These are phyloP conservation scores for Taenaris catops DNA, from an alignment of 2,888 invertebrate genomes.

Conservation along the genomic window DNA sequence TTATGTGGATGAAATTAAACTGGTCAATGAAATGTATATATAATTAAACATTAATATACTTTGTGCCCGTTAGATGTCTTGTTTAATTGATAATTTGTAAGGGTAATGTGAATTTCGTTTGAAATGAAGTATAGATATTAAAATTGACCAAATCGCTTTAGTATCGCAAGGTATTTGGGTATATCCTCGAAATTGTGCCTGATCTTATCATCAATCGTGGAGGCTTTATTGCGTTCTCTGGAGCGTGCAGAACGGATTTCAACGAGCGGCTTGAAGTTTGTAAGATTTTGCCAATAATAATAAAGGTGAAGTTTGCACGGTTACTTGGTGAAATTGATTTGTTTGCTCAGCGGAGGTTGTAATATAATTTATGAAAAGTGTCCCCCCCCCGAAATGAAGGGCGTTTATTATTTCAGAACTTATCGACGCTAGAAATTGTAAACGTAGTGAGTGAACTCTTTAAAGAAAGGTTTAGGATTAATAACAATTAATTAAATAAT, in stretches of 20 bases:
- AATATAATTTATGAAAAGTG: constrained; percentile 30
- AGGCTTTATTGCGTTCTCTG: constrained; percentile 16
- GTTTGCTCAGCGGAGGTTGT: constrained; percentile 73
- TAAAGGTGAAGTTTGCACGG: constrained; percentile 30
- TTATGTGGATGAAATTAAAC: no score
- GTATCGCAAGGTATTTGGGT: constrained; percentile 37
- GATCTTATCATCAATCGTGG: constrained; percentile 33
- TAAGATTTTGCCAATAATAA: constrained; percentile 18
- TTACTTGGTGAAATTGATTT: constrained; percentile 40
- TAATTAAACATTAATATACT: no score
- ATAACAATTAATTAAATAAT: no score
- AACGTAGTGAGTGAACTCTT: no score
- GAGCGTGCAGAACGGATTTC: constrained; percentile 16
- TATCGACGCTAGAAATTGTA: no score
- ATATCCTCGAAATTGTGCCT: constrained; percentile 62
- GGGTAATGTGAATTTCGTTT: constrained; percentile 50
- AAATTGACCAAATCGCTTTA: constrained; percentile 38
- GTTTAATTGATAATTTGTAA: constrained; percentile 50
- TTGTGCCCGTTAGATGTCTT: constrained; percentile 21
- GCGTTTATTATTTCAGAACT: constrained; percentile 18
- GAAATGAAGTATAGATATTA: constrained; percentile 43
- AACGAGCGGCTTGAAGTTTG: constrained; percentile 15
- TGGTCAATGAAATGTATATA: constrained; percentile 2
- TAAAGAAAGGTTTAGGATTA: no score
- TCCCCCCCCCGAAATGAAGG: constrained; percentile 10